phyloP scores from a whole-genome alignment of 1,140 invertebrate species.

The Drosophila santomea region DNA sequence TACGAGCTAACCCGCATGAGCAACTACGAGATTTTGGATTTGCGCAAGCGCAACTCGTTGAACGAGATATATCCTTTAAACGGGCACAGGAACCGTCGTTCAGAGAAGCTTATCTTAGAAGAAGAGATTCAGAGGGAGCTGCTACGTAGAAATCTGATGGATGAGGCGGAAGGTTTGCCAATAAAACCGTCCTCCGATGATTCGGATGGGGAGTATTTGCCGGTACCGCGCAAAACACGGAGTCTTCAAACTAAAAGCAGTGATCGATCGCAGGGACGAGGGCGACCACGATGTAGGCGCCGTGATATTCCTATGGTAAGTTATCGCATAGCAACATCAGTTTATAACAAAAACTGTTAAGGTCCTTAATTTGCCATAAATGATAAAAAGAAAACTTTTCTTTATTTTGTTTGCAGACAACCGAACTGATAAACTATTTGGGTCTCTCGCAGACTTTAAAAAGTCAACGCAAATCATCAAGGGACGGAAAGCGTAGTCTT shows the following conservation, averaged over 20 bases:
- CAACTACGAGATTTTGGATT: conserved; percentile 72
- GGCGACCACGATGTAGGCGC: background rate
- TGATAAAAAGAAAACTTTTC: background rate
- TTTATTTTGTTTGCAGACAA: conserved; percentile 24
- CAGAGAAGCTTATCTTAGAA: conserved; percentile 37
- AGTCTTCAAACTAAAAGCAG: background rate
- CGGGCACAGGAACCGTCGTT: conserved; percentile 19
- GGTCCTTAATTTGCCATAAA: too few species aligned
- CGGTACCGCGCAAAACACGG: background rate
- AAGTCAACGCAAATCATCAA: conserved; percentile 6
- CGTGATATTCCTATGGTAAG: conserved; percentile 18
- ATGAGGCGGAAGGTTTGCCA: background rate
- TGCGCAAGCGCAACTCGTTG: conserved; percentile 72
- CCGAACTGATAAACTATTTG: conserved; percentile 52
- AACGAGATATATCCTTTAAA: conserved; percentile 36
- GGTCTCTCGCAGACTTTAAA: conserved; percentile 26
- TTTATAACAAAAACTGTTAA: too few species aligned
- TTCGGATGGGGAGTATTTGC: background rate
- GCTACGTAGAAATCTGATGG: conserved; percentile 35
- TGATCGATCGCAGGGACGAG: background rate
- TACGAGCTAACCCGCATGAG: conserved; percentile 62
- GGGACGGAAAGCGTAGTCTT: conserved; percentile 41
- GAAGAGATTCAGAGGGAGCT: conserved; percentile 60
- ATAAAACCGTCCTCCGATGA: background rate
- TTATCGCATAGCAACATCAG: background rate